Conservation (phyloP, 2,797 vertebrate genomes). For the Lophotriccus pileatus region DNA sequence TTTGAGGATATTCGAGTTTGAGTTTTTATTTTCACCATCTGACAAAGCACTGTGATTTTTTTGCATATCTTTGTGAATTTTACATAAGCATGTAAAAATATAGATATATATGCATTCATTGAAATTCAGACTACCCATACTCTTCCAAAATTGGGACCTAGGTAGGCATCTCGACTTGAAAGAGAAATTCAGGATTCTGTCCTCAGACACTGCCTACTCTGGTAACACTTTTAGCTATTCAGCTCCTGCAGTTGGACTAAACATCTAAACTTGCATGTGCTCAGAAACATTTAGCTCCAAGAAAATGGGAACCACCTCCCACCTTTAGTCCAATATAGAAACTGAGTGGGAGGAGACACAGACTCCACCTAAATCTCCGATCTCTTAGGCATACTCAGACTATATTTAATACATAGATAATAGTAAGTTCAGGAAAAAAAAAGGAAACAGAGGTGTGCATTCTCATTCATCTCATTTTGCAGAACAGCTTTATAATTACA, state of each 20-base stretch:
- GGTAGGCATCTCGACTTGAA: not conserved
- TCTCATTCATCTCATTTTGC: not conserved
- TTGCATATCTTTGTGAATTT: not conserved
- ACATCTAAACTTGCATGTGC: not conserved
- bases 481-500: not conserved
- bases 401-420: slow-evolving; percentile 10
- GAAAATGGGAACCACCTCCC: not conserved
- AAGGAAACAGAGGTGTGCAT: not conserved
- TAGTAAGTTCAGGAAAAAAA: not conserved
- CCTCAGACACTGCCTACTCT: slow-evolving; percentile 33
- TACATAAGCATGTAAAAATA: not conserved
- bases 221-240: not conserved
- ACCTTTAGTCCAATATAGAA: slow-evolving; percentile 38
- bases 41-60: not conserved
- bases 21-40: not conserved
- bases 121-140: not conserved
- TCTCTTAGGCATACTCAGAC: not conserved
- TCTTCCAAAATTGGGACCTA: not conserved
- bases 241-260: not conserved
- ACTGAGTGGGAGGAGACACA: slow-evolving; percentile 1
- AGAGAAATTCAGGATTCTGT: slow-evolving; percentile 14
- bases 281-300: not conserved
- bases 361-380: not conserved
- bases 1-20: not conserved
- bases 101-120: not conserved